Conservation (phyloP, 2,113 vertebrate genomes). For the Apistogramma diplotaenia region DNA sequence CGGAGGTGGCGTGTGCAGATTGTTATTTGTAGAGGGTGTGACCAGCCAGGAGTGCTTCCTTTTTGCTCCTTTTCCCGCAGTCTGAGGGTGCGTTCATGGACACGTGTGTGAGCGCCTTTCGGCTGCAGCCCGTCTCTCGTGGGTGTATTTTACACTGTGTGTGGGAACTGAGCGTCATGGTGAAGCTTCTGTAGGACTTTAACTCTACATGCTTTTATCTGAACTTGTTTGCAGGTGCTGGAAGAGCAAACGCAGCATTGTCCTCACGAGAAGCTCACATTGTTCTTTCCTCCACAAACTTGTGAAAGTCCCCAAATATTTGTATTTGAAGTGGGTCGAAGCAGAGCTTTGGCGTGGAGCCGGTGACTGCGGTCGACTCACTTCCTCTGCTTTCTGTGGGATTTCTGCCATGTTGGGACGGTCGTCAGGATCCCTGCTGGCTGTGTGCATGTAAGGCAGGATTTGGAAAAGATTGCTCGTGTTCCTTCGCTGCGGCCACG, state of each 20-base stretch:
- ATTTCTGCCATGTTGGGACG: conserved; percentile 24
- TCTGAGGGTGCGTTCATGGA: not conserved
- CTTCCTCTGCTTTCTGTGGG: not conserved
- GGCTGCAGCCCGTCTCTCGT: not conserved
- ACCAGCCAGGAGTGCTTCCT: conserved; percentile 65
- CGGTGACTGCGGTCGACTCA: not conserved
- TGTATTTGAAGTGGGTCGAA: not conserved
- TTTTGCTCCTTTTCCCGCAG: conserved; percentile 40
- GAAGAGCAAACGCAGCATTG: not conserved
- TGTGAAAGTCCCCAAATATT: conserved; percentile 10
- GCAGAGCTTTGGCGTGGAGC: not conserved
- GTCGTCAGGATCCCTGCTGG: conserved; percentile 2
- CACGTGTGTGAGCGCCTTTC: not conserved
- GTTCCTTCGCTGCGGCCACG: conserved; percentile 25
- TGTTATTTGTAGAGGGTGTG: conserved; percentile 80
- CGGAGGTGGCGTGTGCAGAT: conserved; percentile 68
- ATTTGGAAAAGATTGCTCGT: conserved; percentile 34
- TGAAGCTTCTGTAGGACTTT: not conserved
- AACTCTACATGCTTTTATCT: not conserved
- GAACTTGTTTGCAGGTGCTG: not conserved
- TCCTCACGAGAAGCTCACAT: not conserved
- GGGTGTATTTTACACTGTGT: conserved; percentile 1
- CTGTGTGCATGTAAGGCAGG: conserved; percentile 6
- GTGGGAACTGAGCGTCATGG: not conserved
- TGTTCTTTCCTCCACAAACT: not conserved